Evolutionary conservation across 2,888 invertebrate species (phyloP), one percentile per base, ranked within the genome.

Genomic region (Slavum lentiscoides): DNA sequence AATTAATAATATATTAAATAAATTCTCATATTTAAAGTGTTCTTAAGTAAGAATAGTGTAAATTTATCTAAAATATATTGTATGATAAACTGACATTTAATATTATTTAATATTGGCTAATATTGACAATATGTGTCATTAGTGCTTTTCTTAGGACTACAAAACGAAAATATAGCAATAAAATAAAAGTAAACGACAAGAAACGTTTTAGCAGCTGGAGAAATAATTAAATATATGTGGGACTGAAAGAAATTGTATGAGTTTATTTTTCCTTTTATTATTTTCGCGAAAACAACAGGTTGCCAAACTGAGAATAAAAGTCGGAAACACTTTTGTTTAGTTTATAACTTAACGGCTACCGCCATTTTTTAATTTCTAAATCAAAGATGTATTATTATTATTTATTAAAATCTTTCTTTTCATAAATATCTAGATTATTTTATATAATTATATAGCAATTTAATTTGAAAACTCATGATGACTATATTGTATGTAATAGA

Each of bases 291-390:
- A 70, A 70, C 69, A 62, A 49, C 30, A 5, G 53, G 62, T 49
- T 62, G 21, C 30, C 17, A 53, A 69, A 77, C 62, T 7, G 69
- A 77, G 69, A 77, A 77, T 68, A 76, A 77, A 68, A 69, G 76
- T 69, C 30, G 58, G 61, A 70, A 77, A 70, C 68, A 62, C 62
- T 77, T 77, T 77, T 77, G 76, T 70, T 69, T 62, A 70, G 77
- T 70, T 70, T 77, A 77, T 77, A 37, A 30, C 2, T 30, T 30
- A 30, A 30, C 30, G 76, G 68, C 30, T 68, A 77, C 59, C 55
- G 21, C 30, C 30, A 49, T 68, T 76, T 43, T 76, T 59, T 59
- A 59, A 30, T 58, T 76, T 68, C 9, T 43, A 76, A 76, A 76
- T 76, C 59, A 59, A 58, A 68, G 67, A 76, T 76, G 59, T 75